Conservation (phyloP, 2,797 vertebrate genomes). For the Gymnoscopelus microlampas region DNA sequence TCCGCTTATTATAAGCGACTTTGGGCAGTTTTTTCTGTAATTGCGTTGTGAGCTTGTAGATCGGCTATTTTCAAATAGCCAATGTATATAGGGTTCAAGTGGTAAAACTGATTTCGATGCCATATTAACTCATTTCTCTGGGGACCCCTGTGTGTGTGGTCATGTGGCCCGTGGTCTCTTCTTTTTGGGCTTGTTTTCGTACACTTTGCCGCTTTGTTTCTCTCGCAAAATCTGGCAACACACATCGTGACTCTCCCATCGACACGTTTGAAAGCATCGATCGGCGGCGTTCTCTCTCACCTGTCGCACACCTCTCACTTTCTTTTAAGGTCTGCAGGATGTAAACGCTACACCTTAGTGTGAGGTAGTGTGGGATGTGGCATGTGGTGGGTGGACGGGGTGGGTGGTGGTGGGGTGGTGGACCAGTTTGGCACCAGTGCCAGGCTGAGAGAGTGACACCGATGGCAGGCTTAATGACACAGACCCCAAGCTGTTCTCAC, state of each 20-base stretch:
- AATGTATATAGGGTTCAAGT: no score
- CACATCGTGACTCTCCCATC: conserved; percentile 42
- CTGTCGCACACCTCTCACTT: conserved; percentile 32
- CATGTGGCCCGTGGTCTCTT: no score
- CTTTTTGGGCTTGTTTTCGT: no score
- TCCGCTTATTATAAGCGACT: no score
- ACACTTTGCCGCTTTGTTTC: no score
- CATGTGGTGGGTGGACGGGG: background rate
- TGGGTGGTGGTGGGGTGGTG: conserved; percentile 25
- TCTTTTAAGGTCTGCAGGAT: conserved; percentile 15
- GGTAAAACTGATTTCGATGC: no score
- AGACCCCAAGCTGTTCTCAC: conserved; percentile 77
- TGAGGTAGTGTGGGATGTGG: background rate
- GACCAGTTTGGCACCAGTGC: conserved; percentile 25
- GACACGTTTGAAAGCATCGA: conserved; percentile 36
- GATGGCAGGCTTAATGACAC: conserved; percentile 72
- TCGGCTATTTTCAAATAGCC: no score
- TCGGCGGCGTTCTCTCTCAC: conserved; percentile 12
- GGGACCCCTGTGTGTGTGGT: no score
- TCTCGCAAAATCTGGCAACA: no score
- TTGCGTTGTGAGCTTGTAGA: no score
- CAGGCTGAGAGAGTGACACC: conserved; percentile 68
- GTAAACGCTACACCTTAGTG: background rate
- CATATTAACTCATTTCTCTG: no score
- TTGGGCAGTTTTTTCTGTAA: no score